Evolutionary conservation across 2,797 vertebrate genomes (phyloP), one percentile per base, ranked within the genome.

Genomic region (Cuniculus paca): DNA sequence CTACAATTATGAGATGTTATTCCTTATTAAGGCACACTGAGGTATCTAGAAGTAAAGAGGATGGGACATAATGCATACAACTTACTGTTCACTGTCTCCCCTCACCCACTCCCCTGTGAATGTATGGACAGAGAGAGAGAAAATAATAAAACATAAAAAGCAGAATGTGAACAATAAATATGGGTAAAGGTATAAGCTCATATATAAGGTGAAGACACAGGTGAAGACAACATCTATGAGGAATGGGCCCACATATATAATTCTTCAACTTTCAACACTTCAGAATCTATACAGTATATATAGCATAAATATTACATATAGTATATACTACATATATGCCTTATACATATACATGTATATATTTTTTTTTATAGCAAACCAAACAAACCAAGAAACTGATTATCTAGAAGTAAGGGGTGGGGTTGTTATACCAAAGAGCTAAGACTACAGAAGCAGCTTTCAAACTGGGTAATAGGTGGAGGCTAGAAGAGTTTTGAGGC

Each of bases 101-200:
- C 45, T n/a, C 56, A 58, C 4, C 2, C 68, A 19, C 85, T 12
- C 20, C 20, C 2, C 68, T 22, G 31, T 74, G 68, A 11, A 45
- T 60, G 28, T 88, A 31, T 77, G 28, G 58, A 88, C n/a, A 88
- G 34, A 79, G 2, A 77, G 19, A 70, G 9, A 61, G 1, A 56
- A 19, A 48, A 90, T 31, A 90, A 83, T 54, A 95, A 88, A 88
- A 78, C 52, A 90, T 28, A 39, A n/a, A 90, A 61, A 70, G 31
- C 34, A 72, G 34, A 65, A 75, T 58, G 45, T 61, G 82, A 77
- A 82, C 22, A 93, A 68, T 75, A 58, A 87, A 88, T 12, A 22
- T 68, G 50, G 58, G 50, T 77, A 68, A 90, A 93, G 17, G 17
- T 50, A 63, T 28, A 81, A 39, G 13, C 16, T 95, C 54, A 74